Conservation (phyloP, 2,797 vertebrate genomes). For the Mormyrops boulengeri region DNA sequence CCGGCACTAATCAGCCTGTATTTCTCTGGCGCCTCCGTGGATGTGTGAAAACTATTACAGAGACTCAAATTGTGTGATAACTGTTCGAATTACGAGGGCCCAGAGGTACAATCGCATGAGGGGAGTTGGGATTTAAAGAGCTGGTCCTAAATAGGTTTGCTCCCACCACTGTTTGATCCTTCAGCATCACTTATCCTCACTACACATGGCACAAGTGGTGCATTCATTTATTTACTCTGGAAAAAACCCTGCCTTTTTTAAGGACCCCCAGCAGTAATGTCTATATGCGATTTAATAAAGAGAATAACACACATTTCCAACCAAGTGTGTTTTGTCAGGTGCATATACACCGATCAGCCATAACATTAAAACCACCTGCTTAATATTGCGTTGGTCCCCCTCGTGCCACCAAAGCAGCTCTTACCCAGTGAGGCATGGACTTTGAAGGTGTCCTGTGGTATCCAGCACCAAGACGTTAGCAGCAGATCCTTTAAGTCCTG, state of each 20-base stretch:
- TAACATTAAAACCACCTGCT: neutral
- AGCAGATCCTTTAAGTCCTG: neutral
- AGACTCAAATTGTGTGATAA: neutral
- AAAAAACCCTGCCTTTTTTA: neutral
- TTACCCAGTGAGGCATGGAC: neutral
- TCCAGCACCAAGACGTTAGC: neutral
- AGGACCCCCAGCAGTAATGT: neutral
- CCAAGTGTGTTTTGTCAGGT: neutral
- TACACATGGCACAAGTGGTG: neutral
- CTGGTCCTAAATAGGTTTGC: slow-evolving; percentile 8
- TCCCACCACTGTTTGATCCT: neutral
- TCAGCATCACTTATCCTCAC: slow-evolving; percentile 5
- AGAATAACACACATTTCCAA: neutral
- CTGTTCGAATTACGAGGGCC: slow-evolving; percentile 11
- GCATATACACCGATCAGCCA: neutral
- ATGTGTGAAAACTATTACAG: slow-evolving; percentile 6
- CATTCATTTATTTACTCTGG: slow-evolving; percentile 10
- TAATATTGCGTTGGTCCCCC: neutral
- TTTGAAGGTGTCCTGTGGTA: neutral
- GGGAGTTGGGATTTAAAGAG: neutral
- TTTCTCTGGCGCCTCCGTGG: neutral
- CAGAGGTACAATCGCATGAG: neutral
- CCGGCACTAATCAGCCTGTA: neutral
- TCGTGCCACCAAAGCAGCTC: neutral
- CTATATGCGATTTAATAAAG: neutral